phyloP scores from a whole-genome alignment of 2,113 vertebrate genomes.

The Bos indicus region DNA sequence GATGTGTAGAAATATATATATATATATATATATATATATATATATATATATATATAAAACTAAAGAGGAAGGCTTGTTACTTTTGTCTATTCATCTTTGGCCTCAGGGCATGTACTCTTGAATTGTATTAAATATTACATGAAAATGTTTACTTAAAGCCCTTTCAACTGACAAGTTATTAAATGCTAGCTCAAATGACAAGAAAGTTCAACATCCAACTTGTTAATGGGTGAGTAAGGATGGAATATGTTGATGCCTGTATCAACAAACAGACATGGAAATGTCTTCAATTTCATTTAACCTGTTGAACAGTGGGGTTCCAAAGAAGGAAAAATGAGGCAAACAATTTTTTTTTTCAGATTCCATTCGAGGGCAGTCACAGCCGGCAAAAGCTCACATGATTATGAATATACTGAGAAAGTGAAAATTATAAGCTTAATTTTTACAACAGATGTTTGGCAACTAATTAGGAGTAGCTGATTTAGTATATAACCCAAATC shows the following conservation, averaged over 20 bases:
- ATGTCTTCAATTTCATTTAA: slow-evolving; percentile 59
- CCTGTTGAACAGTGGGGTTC: slow-evolving; percentile 36
- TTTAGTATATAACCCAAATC: background rate
- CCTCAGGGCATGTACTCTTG: slow-evolving; percentile 75
- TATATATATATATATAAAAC: background rate
- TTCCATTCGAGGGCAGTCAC: slow-evolving; percentile 18
- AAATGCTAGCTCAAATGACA: slow-evolving; percentile 81
- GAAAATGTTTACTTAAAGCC: slow-evolving; percentile 82
- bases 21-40: background rate
- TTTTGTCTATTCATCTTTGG: slow-evolving; percentile 61
- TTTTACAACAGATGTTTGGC: slow-evolving; percentile 49
- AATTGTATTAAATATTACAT: slow-evolving; percentile 81
- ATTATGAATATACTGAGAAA: background rate
- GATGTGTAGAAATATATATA: slow-evolving; percentile 32
- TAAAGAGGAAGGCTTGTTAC: slow-evolving; percentile 55
- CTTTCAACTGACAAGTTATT: slow-evolving; percentile 80
- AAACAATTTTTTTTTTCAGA: background rate
- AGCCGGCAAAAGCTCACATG: slow-evolving; percentile 10
- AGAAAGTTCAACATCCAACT: slow-evolving; percentile 80
- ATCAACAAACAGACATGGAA: slow-evolving; percentile 75
- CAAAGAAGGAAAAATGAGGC: background rate
- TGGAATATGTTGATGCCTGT: slow-evolving; percentile 65
- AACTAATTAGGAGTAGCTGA: background rate
- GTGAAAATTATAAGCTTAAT: slow-evolving; percentile 26
- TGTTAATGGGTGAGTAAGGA: slow-evolving; percentile 75